Base-by-base conservation (phyloP, 2,797 vertebrate genomes). In the Falco columbarius region DNA sequence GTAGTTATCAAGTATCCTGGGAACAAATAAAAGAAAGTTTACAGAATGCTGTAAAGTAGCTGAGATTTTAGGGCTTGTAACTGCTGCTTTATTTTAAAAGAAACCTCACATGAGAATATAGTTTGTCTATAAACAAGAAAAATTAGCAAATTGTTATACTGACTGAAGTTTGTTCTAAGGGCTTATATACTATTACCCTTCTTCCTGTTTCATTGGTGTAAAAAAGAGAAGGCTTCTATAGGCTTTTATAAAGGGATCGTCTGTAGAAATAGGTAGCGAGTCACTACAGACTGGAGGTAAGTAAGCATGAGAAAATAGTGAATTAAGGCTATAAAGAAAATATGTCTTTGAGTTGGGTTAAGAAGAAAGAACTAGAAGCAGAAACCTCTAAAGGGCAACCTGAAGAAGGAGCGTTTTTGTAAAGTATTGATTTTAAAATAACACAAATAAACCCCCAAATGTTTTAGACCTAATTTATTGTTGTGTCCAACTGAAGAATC, bases 251-350 rank as follows among this genome's bases (percentile, higher is more conserved):
- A 88, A 81, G 85, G 88, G 73, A 86, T 51, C 93, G 82, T 36
- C 68, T 92, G 55, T 89, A 67, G 73, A 83, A 90, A 90, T 24
- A 88, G 30, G 54, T 89, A 85, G 71, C 90, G 82, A 88, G 79
- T 96, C 85, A 86, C 36, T 74, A 9, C 14, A 77, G 65, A 7
- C 61, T 74, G 34, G 30, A 68, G 58, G 14, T 70, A 62, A 70
- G 66, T 26, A 8, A 91, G 27, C 20, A 9, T 70, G 30, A 81
- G 82, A 40, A 65, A 81, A 27, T 10, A 52, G 61, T 65, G 44
- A 91, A 56, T 86, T 81, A 88, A 71, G n/a, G 40, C 55, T 73
- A 23, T 71, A 80, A 85, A 80, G 44, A 89, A 85, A 82, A 66
- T 47, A 81, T 1, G 1, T 18, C 7, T 74, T 93, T 67, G 32